Conservation (phyloP, 2,888 invertebrate genomes). For the Zaprionus bogoriensis region DNA sequence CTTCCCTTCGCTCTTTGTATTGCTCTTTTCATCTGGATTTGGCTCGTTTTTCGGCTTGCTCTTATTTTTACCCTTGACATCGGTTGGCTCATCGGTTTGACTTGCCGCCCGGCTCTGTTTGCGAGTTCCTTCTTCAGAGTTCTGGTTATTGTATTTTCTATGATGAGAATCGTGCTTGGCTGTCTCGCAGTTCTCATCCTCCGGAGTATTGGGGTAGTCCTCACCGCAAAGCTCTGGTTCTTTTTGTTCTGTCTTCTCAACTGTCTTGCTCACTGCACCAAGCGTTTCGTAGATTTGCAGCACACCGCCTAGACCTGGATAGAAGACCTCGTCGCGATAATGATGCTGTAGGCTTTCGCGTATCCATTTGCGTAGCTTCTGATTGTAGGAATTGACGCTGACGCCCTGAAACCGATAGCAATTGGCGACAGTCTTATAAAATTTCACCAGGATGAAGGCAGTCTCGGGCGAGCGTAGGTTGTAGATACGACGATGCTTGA, state of each 20-base stretch:
- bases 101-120: constrained; percentile 34
- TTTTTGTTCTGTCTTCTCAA: too few relatives aligned
- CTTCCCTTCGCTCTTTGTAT: not conserved
- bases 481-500: constrained; percentile 76
- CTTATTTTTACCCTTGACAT: too few relatives aligned
- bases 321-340: constrained; percentile 78
- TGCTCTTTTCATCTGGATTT: too few relatives aligned
- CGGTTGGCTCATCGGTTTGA: not conserved
- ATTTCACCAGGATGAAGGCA: constrained; percentile 76
- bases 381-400: constrained; percentile 71
- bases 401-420: constrained; percentile 78
- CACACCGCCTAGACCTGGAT: constrained; percentile 81
- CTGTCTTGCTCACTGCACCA: not conserved
- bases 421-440: constrained; percentile 73
- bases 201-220: not conserved
- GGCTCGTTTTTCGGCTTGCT: too few relatives aligned
- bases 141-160: not conserved
- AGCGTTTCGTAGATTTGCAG: constrained; percentile 74
- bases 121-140: not conserved
- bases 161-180: not conserved
- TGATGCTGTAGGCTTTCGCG: constrained; percentile 73
- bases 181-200: too few relatives aligned
- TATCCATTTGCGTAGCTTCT: constrained; percentile 77
- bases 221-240: constrained; percentile 6
- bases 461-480: constrained; percentile 74